These are phyloP conservation scores for Gryllus bimaculatus DNA, from an alignment of 1,140 invertebrate genomes.

Conservation along the genomic window DNA sequence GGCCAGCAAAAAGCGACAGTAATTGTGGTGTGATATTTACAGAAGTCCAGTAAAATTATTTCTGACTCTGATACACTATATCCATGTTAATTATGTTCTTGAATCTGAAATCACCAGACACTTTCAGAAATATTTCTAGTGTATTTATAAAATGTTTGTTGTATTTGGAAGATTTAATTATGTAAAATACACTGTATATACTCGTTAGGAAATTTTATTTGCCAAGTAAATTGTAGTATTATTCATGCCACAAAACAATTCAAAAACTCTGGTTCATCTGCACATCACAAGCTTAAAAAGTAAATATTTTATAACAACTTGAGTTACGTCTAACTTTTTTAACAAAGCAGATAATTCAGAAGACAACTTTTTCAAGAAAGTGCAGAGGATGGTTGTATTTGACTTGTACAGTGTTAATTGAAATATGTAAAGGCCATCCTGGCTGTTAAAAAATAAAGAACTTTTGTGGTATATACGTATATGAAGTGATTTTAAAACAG, in stretches of 20 bases:
- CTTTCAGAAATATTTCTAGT: constrained; percentile 5
- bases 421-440: not conserved
- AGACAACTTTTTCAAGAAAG: not conserved
- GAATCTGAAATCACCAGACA: not conserved
- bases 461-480: not conserved
- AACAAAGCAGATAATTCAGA: not conserved
- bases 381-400: not conserved
- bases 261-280: not conserved
- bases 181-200: not conserved
- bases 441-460: not conserved
- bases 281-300: not conserved
- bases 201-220: not conserved
- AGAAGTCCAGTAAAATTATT: not conserved
- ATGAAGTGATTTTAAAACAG: no score
- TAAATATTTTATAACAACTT: not conserved
- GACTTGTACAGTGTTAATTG: not conserved
- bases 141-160: not conserved
- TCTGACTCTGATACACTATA: not conserved
- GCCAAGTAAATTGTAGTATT: not conserved
- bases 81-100: not conserved
- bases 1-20: constrained; percentile 58
- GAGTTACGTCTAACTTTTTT: not conserved
- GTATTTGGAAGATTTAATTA: not conserved
- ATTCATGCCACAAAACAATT: not conserved
- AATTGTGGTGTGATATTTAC: constrained; percentile 22